phyloP scores from a whole-genome alignment of 2,797 vertebrate genomes.

The Hydrolagus colliei region DNA sequence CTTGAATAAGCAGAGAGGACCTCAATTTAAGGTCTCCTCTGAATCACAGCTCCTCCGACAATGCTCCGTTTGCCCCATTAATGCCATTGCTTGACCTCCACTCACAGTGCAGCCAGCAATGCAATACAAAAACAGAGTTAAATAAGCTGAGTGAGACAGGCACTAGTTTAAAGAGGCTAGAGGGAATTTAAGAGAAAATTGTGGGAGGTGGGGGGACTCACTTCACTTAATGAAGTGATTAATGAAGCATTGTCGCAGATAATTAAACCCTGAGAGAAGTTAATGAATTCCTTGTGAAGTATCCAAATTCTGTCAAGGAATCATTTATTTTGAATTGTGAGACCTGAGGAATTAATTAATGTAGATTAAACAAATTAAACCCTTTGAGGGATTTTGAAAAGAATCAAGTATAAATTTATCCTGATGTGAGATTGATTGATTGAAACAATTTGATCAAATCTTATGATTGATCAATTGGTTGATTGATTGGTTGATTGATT shows the following conservation, averaged over 20 bases:
- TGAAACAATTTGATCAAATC: background rate
- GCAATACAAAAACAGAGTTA: too few relatives aligned
- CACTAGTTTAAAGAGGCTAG: too few relatives aligned
- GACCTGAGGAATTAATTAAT: constrained; percentile 6
- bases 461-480: background rate
- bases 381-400: background rate
- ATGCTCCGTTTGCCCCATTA: too few relatives aligned
- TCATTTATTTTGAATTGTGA: background rate
- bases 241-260: background rate
- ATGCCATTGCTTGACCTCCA: too few relatives aligned
- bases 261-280: background rate
- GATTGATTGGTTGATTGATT: background rate
- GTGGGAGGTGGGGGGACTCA: background rate
- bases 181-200: background rate
- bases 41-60: too few relatives aligned
- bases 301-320: background rate
- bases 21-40: too few relatives aligned
- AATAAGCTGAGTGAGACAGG: too few relatives aligned
- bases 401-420: background rate
- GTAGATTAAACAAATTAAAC: constrained; percentile 6
- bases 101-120: too few relatives aligned
- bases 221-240: background rate
- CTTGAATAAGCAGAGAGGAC: too few relatives aligned
- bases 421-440: background rate
- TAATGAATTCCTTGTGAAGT: constrained; percentile 8